phyloP scores from a whole-genome alignment of 2,888 invertebrate genomes.

The Ophion slaviceki region DNA sequence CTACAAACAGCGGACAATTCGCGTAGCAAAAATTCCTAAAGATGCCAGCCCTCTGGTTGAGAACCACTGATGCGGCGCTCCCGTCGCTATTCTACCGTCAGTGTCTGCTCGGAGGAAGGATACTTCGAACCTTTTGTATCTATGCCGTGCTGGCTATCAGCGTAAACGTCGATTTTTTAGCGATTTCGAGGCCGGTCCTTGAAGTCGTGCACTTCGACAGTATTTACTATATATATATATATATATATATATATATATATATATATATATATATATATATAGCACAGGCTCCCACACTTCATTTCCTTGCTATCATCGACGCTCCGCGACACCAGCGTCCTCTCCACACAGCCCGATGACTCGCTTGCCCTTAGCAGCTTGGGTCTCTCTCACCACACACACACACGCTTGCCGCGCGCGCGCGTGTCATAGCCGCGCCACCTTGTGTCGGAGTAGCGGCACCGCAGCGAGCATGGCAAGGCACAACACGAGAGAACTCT shows the following conservation, averaged over 20 bases:
- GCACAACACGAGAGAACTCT: conserved; percentile 25
- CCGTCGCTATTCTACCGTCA: conserved; percentile 23
- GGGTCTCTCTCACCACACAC: conserved; percentile 16
- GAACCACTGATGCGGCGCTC: conserved; percentile 50
- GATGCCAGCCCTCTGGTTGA: conserved; percentile 17
- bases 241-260: background rate
- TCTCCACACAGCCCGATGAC: conserved; percentile 54
- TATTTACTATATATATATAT: background rate
- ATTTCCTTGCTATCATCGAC: conserved; percentile 41
- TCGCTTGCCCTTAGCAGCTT: conserved; percentile 58
- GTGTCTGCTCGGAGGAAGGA: conserved; percentile 10
- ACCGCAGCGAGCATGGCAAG: conserved; percentile 7
- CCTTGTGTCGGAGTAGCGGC: conserved; percentile 18
- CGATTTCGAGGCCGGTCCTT: too few relatives aligned
- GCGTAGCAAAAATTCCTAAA: too few relatives aligned
- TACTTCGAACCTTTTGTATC: background rate
- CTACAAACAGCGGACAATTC: too few relatives aligned
- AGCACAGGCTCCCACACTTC: conserved; percentile 9
- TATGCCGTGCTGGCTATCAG: too few relatives aligned
- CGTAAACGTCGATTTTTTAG: too few relatives aligned
- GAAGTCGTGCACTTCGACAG: too few relatives aligned
- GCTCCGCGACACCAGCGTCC: conserved; percentile 53
- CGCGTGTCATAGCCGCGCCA: conserved; percentile 28
- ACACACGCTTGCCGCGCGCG: conserved; percentile 13
- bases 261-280: too few relatives aligned